A percentile compares a stretch with the other conserved stretches of the same genome.
Evolutionary conservation across 2,113 vertebrate species (phyloP).

Genomic region (Crypturellus undulatus): DNA sequence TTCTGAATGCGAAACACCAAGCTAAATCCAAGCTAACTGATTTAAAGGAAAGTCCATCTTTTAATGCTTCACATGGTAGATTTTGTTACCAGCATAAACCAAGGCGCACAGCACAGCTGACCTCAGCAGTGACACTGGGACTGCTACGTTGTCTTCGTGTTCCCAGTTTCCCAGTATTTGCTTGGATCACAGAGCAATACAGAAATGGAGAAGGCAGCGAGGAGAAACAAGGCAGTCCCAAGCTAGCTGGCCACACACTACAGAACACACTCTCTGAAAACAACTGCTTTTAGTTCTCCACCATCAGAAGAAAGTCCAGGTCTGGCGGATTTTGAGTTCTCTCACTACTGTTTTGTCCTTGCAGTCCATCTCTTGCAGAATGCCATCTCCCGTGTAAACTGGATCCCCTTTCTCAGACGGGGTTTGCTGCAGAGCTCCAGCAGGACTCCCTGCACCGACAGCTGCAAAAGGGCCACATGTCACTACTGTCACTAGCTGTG

Average conservation of each 20-base stretch:
- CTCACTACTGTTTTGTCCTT: neutral
- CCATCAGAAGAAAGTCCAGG: neutral
- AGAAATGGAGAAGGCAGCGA: neutral
- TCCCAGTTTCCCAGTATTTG: neutral
- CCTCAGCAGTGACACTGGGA: neutral
- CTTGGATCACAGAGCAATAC: neutral
- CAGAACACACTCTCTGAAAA: neutral
- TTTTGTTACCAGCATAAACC: neutral
- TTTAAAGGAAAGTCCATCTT: constrained; percentile 20
- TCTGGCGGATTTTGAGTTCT: neutral
- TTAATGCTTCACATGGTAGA: neutral
- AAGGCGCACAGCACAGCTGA: neutral
- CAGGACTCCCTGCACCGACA: neutral
- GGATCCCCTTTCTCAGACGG: neutral
- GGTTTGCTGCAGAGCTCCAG: neutral
- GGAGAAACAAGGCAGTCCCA: neutral
- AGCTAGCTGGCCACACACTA: neutral
- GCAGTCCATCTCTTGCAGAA: neutral
- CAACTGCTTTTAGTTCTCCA: neutral
- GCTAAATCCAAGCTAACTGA: neutral
- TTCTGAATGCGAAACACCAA: neutral
- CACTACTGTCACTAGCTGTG: neutral
- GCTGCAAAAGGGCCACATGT: neutral
- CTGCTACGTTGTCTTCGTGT: neutral
- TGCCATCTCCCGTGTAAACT: neutral